Evolutionary conservation across 2,113 vertebrate genomes (phyloP).

Genomic region (Okapia johnstoni): DNA sequence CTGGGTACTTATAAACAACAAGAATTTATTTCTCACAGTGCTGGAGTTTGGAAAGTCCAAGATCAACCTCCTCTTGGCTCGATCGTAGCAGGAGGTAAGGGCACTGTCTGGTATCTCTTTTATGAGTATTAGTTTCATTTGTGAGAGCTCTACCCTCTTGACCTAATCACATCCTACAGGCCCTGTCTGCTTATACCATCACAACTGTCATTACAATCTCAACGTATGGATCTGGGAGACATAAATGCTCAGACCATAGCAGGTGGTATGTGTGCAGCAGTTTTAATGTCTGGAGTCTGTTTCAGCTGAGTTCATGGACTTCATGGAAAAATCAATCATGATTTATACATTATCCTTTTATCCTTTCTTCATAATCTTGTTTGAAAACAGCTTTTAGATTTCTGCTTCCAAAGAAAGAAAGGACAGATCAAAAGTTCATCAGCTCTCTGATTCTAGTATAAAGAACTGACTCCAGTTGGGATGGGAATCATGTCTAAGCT

Average conservation of each 20-base stretch:
- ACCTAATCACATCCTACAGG: background rate
- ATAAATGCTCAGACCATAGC: background rate
- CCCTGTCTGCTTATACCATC: background rate
- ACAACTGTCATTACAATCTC: background rate
- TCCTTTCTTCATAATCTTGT: conserved; percentile 27
- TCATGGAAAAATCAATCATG: conserved; percentile 41
- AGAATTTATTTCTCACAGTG: background rate
- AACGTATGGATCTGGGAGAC: background rate
- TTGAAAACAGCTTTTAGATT: conserved; percentile 60
- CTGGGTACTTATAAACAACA: background rate
- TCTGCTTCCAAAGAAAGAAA: conserved; percentile 43
- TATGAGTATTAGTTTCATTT: background rate
- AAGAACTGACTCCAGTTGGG: conserved; percentile 37
- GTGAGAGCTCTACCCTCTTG: background rate
- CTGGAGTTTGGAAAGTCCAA: background rate
- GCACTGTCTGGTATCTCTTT: background rate
- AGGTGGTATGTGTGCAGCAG: background rate
- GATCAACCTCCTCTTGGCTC: background rate
- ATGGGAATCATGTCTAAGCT: conserved; percentile 24
- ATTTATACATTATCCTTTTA: conserved; percentile 40
- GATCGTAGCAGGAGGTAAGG: background rate
- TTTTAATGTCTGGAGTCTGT: background rate
- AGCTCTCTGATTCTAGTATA: conserved; percentile 50
- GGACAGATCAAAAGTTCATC: conserved; percentile 58
- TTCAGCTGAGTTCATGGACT: conserved; percentile 20